phyloP scores from a whole-genome alignment of 1,140 invertebrate genomes.

The Drosophila pruinosa region DNA sequence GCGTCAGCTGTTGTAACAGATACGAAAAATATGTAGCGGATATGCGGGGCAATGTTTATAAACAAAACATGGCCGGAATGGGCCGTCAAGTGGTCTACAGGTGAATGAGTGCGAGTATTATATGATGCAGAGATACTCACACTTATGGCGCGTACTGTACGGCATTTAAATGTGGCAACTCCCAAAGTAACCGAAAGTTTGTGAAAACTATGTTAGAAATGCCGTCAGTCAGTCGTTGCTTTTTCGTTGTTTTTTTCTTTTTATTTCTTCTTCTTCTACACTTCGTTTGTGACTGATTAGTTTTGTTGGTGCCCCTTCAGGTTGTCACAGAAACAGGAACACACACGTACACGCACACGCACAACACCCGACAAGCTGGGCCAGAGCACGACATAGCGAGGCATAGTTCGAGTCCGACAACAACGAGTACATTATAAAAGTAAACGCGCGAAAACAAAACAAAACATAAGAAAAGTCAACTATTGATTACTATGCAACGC shows the following conservation, averaged over 20 bases:
- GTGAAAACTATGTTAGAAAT: constrained; percentile 25
- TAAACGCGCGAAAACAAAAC: constrained; percentile 68
- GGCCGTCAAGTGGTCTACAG: constrained; percentile 7
- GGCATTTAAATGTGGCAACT: constrained; percentile 47
- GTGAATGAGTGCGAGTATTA: neutral
- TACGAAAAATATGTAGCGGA: constrained; percentile 15
- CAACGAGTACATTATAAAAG: constrained; percentile 41
- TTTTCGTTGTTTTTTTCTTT: constrained; percentile 18
- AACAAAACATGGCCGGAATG: constrained; percentile 17
- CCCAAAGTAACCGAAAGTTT: constrained; percentile 50
- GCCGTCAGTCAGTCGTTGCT: constrained; percentile 23
- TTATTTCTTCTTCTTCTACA: constrained; percentile 9
- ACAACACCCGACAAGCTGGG: neutral
- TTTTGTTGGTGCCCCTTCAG: constrained; percentile 45
- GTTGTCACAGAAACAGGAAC: constrained; percentile 77
- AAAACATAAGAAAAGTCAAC: constrained; percentile 45
- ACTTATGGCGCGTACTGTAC: constrained; percentile 68
- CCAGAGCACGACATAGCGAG: constrained; percentile 1
- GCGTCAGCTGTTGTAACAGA: constrained; percentile 15
- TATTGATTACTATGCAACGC: constrained; percentile 63
- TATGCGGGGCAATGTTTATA: constrained; percentile 22
- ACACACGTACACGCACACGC: neutral
- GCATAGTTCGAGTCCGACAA: neutral
- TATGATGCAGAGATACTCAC: constrained; percentile 52
- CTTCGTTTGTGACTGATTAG: constrained; percentile 29